phyloP scores from a whole-genome alignment of 2,113 vertebrate species.

The Corythaixoides concolor region DNA sequence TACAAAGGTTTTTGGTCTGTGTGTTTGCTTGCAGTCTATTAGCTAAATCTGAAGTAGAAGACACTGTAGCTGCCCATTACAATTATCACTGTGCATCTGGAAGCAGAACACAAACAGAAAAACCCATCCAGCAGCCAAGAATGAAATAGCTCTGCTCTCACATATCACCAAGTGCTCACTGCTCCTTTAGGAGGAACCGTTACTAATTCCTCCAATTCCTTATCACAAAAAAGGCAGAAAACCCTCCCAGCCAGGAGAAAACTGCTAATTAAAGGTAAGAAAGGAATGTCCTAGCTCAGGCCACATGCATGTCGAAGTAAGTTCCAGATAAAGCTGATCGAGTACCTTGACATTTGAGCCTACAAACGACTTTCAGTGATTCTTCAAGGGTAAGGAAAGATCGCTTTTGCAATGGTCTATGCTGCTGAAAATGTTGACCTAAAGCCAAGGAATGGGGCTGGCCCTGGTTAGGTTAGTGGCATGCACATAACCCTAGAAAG shows the following conservation, averaged over 20 bases:
- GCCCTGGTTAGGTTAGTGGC: rapidly evolving
- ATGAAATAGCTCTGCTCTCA: not conserved
- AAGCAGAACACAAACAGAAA: not conserved
- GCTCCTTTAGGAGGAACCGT: not conserved
- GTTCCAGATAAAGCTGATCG: not conserved
- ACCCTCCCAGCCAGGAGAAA: not conserved
- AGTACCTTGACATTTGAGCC: not conserved
- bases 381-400: not conserved
- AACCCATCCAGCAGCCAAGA: not conserved
- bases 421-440: not conserved
- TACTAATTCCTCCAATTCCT: not conserved
- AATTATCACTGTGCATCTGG: not conserved
- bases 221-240: not conserved
- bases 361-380: not conserved
- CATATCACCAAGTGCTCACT: rapidly evolving
- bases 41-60: not conserved
- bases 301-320: not conserved
- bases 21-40: not conserved
- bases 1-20: rapidly evolving
- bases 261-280: not conserved
- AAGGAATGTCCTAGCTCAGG: not conserved
- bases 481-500: not conserved
- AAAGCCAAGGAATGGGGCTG: not conserved
- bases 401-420: not conserved
- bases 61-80: not conserved